Conservation (phyloP, 2,113 vertebrate species). For the Cathartes aura region DNA sequence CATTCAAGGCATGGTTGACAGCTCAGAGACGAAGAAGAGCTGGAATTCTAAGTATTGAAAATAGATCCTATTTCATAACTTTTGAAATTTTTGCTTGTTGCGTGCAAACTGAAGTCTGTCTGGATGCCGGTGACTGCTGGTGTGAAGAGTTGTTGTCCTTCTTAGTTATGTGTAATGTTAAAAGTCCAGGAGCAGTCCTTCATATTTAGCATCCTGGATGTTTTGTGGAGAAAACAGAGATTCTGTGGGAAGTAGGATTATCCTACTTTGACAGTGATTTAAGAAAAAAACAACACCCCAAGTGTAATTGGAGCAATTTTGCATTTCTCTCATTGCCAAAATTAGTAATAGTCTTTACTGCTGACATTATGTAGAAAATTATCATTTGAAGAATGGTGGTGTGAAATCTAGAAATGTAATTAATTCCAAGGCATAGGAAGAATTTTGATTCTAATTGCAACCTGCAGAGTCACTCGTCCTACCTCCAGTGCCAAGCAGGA, state of each 20-base stretch:
- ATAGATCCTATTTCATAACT: background rate
- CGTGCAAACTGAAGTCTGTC: accelerated
- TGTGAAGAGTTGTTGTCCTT: background rate
- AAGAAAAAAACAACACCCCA: background rate
- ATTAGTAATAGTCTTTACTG: background rate
- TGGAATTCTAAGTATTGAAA: background rate
- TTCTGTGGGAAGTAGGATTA: background rate
- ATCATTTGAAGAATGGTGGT: background rate
- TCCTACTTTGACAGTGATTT: background rate
- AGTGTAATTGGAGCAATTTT: background rate
- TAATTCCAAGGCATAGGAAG: background rate
- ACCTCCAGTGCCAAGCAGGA: background rate
- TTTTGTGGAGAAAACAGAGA: background rate
- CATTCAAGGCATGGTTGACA: background rate
- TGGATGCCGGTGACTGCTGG: accelerated
- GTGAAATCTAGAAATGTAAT: background rate
- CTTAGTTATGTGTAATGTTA: background rate
- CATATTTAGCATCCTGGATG: background rate
- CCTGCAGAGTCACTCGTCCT: background rate
- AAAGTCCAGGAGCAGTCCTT: background rate
- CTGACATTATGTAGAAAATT: background rate
- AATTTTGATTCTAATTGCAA: background rate
- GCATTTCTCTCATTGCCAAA: background rate
- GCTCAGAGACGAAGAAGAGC: background rate
- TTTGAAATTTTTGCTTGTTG: background rate